phyloP scores from a whole-genome alignment of 1,140 invertebrate species.

The Drosophila mayri region DNA sequence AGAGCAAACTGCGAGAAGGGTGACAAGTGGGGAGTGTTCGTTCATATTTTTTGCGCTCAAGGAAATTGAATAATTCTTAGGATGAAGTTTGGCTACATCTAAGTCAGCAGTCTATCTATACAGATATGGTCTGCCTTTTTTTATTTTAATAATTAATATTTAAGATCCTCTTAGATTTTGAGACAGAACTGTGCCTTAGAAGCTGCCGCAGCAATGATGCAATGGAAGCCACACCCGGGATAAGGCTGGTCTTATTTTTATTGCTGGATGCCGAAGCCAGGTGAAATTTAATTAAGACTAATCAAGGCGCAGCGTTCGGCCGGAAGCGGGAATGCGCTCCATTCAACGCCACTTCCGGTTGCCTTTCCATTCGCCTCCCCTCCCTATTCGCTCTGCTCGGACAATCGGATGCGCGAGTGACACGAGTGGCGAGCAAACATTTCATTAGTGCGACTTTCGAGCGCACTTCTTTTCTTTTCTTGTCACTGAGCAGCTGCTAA shows the following conservation, averaged over 20 bases:
- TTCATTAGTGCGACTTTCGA: conserved; percentile 79
- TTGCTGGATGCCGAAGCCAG: conserved; percentile 25
- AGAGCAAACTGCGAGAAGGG: conserved; percentile 42
- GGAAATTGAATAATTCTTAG: background rate
- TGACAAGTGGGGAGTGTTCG: background rate
- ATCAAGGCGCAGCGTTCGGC: conserved; percentile 59
- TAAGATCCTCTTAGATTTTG: too few species aligned
- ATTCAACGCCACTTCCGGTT: conserved; percentile 58
- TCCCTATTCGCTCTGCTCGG: conserved; percentile 11
- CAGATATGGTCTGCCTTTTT: background rate
- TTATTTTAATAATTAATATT: background rate
- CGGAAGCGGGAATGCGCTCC: conserved; percentile 60
- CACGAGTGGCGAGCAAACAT: conserved; percentile 82
- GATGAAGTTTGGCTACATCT: background rate
- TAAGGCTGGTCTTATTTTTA: background rate
- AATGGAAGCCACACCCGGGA: background rate
- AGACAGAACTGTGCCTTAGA: background rate
- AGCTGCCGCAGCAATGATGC: background rate
- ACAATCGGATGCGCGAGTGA: conserved; percentile 74
- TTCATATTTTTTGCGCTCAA: background rate
- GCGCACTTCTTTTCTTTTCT: conserved; percentile 59
- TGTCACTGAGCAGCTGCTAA: conserved; percentile 67
- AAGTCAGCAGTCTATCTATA: background rate
- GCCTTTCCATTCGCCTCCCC: background rate
- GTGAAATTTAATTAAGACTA: conserved; percentile 80